These are phyloP conservation scores for Corydoras sp. DNA, from an alignment of 2,113 vertebrate genomes.

Conservation along the genomic window DNA sequence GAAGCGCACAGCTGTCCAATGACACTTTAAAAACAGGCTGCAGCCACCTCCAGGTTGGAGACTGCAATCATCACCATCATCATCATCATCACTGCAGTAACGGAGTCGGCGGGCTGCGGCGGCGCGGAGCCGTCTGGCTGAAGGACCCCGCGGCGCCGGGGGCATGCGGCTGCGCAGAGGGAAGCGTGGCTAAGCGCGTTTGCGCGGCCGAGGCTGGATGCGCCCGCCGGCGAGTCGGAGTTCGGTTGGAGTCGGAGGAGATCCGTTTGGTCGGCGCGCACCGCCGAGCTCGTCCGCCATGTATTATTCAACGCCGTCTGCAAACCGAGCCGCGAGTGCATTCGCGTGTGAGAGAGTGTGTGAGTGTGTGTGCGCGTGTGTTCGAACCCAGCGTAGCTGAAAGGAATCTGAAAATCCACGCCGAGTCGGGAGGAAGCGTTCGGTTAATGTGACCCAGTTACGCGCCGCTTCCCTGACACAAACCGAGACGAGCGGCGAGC, in stretches of 20 bases:
- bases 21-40: too few relatives aligned
- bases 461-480: neutral
- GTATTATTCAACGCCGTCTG: slow-evolving; percentile 38
- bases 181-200: slow-evolving; percentile 7
- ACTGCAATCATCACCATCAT: too few relatives aligned
- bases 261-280: slow-evolving; percentile 15
- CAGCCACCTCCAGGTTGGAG: too few relatives aligned
- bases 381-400: slow-evolving; percentile 2
- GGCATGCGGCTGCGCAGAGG: slow-evolving; percentile 1
- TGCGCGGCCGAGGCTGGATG: neutral
- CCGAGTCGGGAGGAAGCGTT: neutral
- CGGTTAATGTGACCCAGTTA: slow-evolving; percentile 1
- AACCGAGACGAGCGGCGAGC: neutral
- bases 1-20: too few relatives aligned
- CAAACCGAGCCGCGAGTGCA: slow-evolving; percentile 20
- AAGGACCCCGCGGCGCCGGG: neutral
- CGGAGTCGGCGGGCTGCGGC: too few relatives aligned
- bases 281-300: slow-evolving; percentile 19
- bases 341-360: neutral
- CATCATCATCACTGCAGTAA: too few relatives aligned
- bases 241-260: slow-evolving; percentile 2
- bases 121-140: neutral
- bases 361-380: slow-evolving; percentile 1
- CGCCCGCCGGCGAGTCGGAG: slow-evolving; percentile 1
- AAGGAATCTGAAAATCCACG: slow-evolving; percentile 10